Conservation (phyloP, 2,113 vertebrate species). For the Cinclus mexicanus region DNA sequence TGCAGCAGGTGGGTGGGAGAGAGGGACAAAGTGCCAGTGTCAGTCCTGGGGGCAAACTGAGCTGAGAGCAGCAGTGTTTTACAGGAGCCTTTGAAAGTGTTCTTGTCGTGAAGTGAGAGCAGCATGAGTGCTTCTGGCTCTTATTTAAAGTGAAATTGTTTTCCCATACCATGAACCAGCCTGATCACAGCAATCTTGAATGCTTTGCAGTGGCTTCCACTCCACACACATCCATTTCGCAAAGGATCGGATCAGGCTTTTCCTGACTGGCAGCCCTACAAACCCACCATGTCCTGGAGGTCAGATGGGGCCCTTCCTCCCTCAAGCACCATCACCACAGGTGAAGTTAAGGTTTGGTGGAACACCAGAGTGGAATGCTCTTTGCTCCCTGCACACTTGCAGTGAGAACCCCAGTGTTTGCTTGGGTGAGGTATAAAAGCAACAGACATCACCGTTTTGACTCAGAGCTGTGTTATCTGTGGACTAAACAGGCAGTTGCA, state of each 20-base stretch:
- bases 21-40: not conserved
- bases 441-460: not conserved
- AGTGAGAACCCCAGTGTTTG: not conserved
- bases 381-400: not conserved
- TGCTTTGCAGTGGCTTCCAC: not conserved
- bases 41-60: not conserved
- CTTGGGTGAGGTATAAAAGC: not conserved
- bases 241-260: not conserved
- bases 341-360: accelerated
- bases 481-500: not conserved
- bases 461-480: not conserved
- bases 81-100: not conserved
- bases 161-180: not conserved
- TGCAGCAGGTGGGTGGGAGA: not conserved
- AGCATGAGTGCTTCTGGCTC: not conserved
- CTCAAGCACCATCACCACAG: accelerated
- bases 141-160: not conserved
- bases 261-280: not conserved
- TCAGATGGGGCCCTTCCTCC: not conserved
- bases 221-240: not conserved
- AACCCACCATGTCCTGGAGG: not conserved
- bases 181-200: not conserved
- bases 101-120: not conserved
- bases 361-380: accelerated
- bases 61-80: not conserved